Conservation (phyloP, 2,113 vertebrate genomes). For the human region GRCh38 chr22:23599001-23599500, state of each 20-base stretch:
- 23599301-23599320: background rate
- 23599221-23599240: background rate
- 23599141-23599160: background rate
- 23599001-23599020: background rate
- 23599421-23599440: background rate
- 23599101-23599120: background rate
- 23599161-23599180: background rate
- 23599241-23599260: background rate
- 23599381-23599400: background rate
- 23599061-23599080: accelerated
- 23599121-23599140: background rate
- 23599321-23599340: no score
- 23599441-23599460: background rate
- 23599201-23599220: background rate
- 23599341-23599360: no score
- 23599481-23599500: accelerated
- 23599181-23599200: background rate
- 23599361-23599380: accelerated
- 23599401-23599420: background rate
- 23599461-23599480: background rate
- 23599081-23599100: background rate
- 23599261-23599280: no score
- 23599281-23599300: accelerated
- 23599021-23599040: background rate
- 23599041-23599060: background rate